Base-by-base conservation (phyloP, 1,140 invertebrate genomes). In the Maconellicoccus hirsutus region DNA sequence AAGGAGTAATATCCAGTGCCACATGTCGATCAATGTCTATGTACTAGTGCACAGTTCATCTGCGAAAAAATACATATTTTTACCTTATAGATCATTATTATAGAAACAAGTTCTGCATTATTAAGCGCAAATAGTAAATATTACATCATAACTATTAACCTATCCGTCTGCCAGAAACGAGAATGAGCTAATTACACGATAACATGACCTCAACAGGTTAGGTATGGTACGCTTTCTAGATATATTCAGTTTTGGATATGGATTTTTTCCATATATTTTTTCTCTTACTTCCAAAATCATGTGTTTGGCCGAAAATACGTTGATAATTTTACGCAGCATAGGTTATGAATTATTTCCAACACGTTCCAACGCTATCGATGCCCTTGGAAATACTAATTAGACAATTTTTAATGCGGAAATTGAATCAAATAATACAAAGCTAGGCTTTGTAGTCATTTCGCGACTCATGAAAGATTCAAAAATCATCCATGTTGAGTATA, bases 121-220 rank as follows among this genome's bases (percentile, higher is more conserved):
- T 52, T 52, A 52, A 52, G n/a, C n/a, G 42, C 42, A 19, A 52
- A 19, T 52, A 19, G 42, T 19, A 52, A 52, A 52, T 19, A 52
- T 52, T 52, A 52, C 42, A 52, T 52, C 42, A 52, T 52, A 52
- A 52, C 42, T 52, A 52, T 19, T 52, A 19, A 52, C 42, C 42
- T 52, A 52, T 52, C 42, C 42, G 42, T 52, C 42, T 52, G 42
- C 42, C 42, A 52, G 42, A 52, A 52, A 52, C 42, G 42, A 52
- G 42, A 52, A 16, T 52, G 42, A 52, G n/a, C 42, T 52, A 52
- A 52, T 52, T 52, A 52, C 42, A 3, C 42, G 42, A 52, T 52
- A 52, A 19, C 3, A 52, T 52, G n/a, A 52, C 42, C n/a, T 52
- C 6, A 52, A 6, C 42, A 19, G n/a, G n/a, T 19, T 33, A 33